Base-by-base conservation (phyloP, 2,113 vertebrate species). In the Aegotheles bennettii region DNA sequence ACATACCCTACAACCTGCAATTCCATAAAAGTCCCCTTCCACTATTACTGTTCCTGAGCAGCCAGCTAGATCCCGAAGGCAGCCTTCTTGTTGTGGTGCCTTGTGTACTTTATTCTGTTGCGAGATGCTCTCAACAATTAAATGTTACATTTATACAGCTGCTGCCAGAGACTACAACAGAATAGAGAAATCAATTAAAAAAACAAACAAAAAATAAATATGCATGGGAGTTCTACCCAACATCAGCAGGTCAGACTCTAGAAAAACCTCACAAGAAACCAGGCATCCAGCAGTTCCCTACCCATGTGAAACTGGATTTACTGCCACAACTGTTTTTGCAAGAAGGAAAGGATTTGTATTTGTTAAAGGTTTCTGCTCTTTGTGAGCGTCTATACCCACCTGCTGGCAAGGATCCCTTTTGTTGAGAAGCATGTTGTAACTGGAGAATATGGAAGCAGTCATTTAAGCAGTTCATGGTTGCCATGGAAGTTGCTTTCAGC, bases 371-470 rank as follows among this genome's bases (percentile, higher is more conserved):
- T 26, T 80, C 47, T 81, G 53, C 35, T 83, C 79, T 81, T 53
- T 51, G 65, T 51, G 40, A 90, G 69, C 69, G 79, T 42, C 68
- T 80, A 33, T 76, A 94, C 97, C 96, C 81, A 99, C 99, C 99
- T 98, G 98, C 68, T 79, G 98, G 97, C 76, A 99, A 97, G 36
- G 98, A 98, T 86, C 98, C 96, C 71, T 98, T 99, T 92, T 99
- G 99, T 7, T 98, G 97, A 73, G 99, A 98, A 47, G 99, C 97
- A 86, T 99, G 99, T 93, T 99, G 99, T 91, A 99, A 97, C 96
- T 99, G 99, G 54, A 99, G 98, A 97, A 99, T 99, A 92, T 99
- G 99, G 97, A 99, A 99, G 96, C 99, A 99, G 97, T 99, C 99
- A 56, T 98, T 99, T 94, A 99, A 98, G 97, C 99, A 99, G 98